Percentiles rank a stretch among this genome's conserved stretches.
Evolutionary conservation across 2,113 vertebrate genomes (phyloP).

Genomic region (Malaclemys terrapin): DNA sequence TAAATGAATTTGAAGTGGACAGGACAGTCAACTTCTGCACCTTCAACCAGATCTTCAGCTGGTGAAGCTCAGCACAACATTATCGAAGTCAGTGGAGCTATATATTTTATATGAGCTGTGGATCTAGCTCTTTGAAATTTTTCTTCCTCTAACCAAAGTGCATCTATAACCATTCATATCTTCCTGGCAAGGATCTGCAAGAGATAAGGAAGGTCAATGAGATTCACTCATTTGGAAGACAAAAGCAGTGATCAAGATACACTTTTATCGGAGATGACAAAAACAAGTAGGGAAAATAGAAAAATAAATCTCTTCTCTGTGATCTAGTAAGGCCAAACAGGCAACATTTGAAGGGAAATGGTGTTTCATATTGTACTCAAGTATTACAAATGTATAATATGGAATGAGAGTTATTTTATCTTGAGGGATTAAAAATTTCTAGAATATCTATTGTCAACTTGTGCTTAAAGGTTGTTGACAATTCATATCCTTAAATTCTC

Average conservation of each 20-base stretch:
- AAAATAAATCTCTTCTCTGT: background rate
- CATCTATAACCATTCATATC: background rate
- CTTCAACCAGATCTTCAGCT: background rate
- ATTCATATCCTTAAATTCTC: background rate
- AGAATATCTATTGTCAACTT: background rate
- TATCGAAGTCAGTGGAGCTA: background rate
- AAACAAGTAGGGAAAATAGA: background rate
- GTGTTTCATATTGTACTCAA: background rate
- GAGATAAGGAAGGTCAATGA: background rate
- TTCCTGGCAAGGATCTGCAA: background rate
- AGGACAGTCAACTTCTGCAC: background rate
- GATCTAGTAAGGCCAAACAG: background rate
- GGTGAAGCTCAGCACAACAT: background rate
- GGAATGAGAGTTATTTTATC: background rate
- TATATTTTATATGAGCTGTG: background rate
- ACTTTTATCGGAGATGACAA: background rate
- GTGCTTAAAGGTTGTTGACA: background rate
- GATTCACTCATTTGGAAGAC: background rate
- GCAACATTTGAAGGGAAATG: background rate
- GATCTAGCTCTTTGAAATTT: background rate
- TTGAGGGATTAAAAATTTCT: background rate
- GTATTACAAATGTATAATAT: background rate
- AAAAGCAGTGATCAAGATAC: background rate
- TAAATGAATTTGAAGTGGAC: background rate
- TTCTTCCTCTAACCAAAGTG: background rate